These are phyloP conservation scores for Aphrophora alni DNA, from an alignment of 2,888 invertebrate species.

Conservation along the genomic window DNA sequence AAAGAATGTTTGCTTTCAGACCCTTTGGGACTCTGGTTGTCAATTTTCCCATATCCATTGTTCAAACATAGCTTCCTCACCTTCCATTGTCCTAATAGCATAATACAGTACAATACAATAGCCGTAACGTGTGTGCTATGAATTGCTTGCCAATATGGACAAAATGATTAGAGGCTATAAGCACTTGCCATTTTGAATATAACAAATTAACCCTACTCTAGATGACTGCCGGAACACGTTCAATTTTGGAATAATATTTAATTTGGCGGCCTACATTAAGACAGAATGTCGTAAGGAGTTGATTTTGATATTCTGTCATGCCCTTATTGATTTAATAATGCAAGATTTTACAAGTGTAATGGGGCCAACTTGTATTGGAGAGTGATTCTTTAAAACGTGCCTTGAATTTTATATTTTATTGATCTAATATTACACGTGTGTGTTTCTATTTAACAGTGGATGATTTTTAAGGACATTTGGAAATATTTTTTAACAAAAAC, in stretches of 20 bases:
- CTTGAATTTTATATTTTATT: too few relatives aligned
- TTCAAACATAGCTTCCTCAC: conserved; percentile 12
- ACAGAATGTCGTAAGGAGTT: neutral
- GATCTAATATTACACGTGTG: too few relatives aligned
- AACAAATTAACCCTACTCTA: neutral
- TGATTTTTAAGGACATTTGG: too few relatives aligned
- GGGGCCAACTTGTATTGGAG: neutral
- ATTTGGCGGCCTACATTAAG: neutral
- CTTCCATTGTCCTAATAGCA: neutral
- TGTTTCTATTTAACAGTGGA: too few relatives aligned
- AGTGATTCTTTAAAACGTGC: neutral
- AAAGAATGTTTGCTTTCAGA: conserved; percentile 9
- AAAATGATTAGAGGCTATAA: neutral
- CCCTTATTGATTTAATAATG: neutral
- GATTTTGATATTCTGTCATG: neutral
- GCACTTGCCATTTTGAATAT: neutral
- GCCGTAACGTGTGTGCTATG: too few relatives aligned
- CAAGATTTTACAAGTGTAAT: neutral
- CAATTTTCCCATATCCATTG: neutral
- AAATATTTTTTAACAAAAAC: too few relatives aligned
- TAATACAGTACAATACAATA: neutral
- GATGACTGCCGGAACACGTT: too few relatives aligned
- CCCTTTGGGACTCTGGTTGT: neutral
- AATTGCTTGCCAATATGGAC: neutral
- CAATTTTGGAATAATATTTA: neutral